Percentiles rank a stretch among this genome's conserved stretches.
These are phyloP conservation scores for Pogona vitticeps DNA, from an alignment of 2,113 vertebrate genomes.

Conservation along the genomic window DNA sequence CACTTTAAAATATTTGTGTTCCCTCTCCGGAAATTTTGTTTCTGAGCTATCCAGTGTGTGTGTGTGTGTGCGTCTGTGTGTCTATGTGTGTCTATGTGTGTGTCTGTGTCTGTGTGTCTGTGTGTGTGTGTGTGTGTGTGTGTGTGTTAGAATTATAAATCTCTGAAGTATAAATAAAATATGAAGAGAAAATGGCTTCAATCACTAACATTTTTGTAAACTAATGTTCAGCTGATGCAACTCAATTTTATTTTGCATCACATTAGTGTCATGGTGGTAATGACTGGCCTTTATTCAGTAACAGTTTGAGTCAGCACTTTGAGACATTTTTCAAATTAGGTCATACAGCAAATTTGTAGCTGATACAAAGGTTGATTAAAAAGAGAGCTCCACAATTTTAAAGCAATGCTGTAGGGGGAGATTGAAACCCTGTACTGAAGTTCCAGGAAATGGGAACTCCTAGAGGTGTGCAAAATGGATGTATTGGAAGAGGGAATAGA, in stretches of 20 bases:
- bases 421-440: constrained; percentile 78
- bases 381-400: constrained; percentile 76
- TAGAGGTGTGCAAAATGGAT: constrained; percentile 73
- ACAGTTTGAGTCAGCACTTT: constrained; percentile 83
- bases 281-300: constrained; percentile 79
- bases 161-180: constrained; percentile 75
- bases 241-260: constrained; percentile 79
- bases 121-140: background rate
- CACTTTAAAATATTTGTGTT: constrained; percentile 38
- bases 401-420: constrained; percentile 74
- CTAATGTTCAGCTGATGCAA: constrained; percentile 79
- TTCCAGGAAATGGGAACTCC: constrained; percentile 78
- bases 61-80: background rate
- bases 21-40: constrained; percentile 59
- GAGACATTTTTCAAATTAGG: constrained; percentile 82
- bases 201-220: constrained; percentile 80
- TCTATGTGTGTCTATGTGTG: no score
- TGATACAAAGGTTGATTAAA: constrained; percentile 84
- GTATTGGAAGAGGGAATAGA: constrained; percentile 65
- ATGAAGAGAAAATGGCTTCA: constrained; percentile 73
- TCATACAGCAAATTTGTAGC: constrained; percentile 79
- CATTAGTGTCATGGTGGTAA: constrained; percentile 76
- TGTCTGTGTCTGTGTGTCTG: no score
- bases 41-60: constrained; percentile 5
- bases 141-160: constrained; percentile 59